A percentile compares a stretch with the other conserved stretches of the same genome.
Evolutionary conservation across 2,797 vertebrate genomes (phyloP).

Genomic region (Gymnothorax reevesii): DNA sequence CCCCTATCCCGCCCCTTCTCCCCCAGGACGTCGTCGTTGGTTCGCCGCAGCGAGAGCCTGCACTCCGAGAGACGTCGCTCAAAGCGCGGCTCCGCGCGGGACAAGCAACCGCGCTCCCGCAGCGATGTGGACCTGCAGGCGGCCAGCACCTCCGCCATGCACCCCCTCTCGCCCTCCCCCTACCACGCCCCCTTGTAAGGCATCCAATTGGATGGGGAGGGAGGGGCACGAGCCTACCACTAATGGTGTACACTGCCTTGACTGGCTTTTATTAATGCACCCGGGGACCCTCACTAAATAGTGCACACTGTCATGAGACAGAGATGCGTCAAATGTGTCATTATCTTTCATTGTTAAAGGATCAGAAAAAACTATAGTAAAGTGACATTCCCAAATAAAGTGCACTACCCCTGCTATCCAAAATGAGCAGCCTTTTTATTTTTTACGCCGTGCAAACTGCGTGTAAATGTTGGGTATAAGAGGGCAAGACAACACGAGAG

Average conservation of each 20-base stretch:
- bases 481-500: too few relatives aligned
- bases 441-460: too few relatives aligned
- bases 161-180: constrained; percentile 47
- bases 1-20: not conserved
- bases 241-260: not conserved
- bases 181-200: not conserved
- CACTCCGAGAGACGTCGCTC: constrained; percentile 69
- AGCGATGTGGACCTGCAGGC: constrained; percentile 72
- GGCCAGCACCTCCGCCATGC: constrained; percentile 57
- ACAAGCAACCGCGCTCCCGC: constrained; percentile 66
- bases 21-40: not conserved
- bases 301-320: not conserved
- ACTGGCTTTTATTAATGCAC: too few relatives aligned
- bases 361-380: too few relatives aligned
- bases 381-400: too few relatives aligned
- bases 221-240: not conserved
- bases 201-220: not conserved
- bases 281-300: not conserved
- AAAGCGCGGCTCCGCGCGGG: constrained; percentile 64
- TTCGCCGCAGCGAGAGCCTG: constrained; percentile 68
- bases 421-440: too few relatives aligned
- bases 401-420: too few relatives aligned
- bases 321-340: too few relatives aligned
- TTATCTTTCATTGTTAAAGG: too few relatives aligned
- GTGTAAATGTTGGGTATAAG: too few relatives aligned